Base-by-base conservation (phyloP, 2,888 invertebrate species). In the Euplagia quadripunctaria region DNA sequence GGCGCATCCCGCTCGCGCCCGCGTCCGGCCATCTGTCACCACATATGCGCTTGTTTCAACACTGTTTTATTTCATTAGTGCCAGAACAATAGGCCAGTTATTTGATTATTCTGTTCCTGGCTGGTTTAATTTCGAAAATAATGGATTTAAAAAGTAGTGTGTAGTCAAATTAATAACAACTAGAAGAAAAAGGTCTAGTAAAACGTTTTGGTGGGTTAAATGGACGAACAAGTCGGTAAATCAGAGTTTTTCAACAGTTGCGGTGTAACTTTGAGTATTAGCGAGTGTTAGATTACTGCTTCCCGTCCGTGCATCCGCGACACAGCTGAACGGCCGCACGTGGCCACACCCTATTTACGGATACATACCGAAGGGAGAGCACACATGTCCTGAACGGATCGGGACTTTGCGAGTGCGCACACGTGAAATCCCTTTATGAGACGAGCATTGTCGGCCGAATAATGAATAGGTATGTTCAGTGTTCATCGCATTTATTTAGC, bases 341-440 rank as follows among this genome's bases (percentile, higher is more conserved):
- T 96, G 95, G 95, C 93, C 93, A 94, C 92, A 94, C 95, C 96
- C 95, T 96, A 96, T 96, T 96, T 96, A 95, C 95, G 95, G 95
- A 95, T 88, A 92, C 94, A 93, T 92, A 92, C 91, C 91, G 86
- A 91, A 94, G 95, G 95, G 95, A 94, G 95, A 91, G 91, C 94
- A 89, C 95, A 95, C 94, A 95, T 96, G 96, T 95, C 94, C 94
- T 92, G 94, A 94, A 94, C 94, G 92, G 94, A 94, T 95, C 94
- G 95, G 92, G 94, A 95, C 94, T 94, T 94, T 86, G 95, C 94
- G 91, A 92, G 93, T 91, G 91, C 90, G 93, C 91, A 93, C 96
- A 96, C 96, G 95, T 96, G 95, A 94, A 95, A 95, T 95, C 95
- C 94, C 93, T 94, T 95, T 95, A 94, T 96, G 92, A 93, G 93